Evolutionary conservation across 1,140 invertebrate species (phyloP).

Genomic region (Cotesia chilonis): DNA sequence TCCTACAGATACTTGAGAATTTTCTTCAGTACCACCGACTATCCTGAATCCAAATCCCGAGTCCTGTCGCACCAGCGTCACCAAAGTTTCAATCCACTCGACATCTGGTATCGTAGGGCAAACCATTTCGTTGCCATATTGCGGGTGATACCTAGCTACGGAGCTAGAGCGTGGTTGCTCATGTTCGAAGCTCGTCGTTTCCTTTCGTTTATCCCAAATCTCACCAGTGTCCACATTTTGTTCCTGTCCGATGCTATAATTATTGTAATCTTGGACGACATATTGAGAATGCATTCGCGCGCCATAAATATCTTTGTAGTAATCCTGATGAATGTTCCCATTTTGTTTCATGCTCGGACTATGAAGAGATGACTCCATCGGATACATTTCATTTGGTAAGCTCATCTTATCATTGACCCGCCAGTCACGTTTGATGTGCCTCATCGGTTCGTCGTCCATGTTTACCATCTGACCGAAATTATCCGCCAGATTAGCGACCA

Average conservation of each 20-base stretch:
- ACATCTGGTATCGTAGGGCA: constrained; percentile 62
- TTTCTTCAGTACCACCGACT: constrained; percentile 98
- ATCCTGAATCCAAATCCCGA: constrained; percentile 96
- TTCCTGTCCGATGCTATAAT: constrained; percentile 60
- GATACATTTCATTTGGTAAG: constrained; percentile 57
- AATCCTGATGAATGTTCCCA: constrained; percentile 56
- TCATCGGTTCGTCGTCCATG: constrained; percentile 48
- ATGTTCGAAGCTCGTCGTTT: constrained; percentile 76
- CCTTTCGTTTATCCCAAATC: constrained; percentile 68
- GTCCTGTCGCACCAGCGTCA: constrained; percentile 83
- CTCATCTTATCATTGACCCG: constrained; percentile 55
- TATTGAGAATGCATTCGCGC: constrained; percentile 56
- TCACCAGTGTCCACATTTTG: constrained; percentile 64
- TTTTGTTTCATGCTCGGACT: constrained; percentile 61
- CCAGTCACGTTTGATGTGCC: constrained; percentile 59
- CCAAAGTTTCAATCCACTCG: constrained; percentile 79
- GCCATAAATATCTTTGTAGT: constrained; percentile 60
- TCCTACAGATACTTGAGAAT: constrained; percentile 93
- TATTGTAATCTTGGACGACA: constrained; percentile 55
- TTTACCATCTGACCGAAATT: constrained; percentile 59
- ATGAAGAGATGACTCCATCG: constrained; percentile 56
- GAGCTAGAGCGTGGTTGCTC: constrained; percentile 70
- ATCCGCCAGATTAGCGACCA: constrained; percentile 52
- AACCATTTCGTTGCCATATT: constrained; percentile 59
- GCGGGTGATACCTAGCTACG: constrained; percentile 62